Evolutionary conservation across 1,140 invertebrate species (phyloP).

Genomic region (Dinothrombium tinctorium): DNA sequence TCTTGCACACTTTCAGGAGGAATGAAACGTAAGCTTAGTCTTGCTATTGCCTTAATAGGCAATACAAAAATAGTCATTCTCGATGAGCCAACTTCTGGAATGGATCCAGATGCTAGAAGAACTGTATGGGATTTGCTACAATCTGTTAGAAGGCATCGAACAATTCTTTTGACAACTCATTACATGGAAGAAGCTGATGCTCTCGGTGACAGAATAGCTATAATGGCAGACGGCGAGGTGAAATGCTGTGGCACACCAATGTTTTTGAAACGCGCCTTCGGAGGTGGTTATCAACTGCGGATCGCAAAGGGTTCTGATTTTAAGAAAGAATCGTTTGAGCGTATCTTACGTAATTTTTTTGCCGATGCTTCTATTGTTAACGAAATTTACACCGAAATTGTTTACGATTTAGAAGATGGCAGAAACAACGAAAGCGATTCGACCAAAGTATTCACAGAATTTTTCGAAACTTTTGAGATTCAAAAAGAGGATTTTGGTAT

Average conservation of each 20-base stretch:
- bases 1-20: constrained; percentile 55
- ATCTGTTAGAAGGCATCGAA: not conserved
- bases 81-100: constrained; percentile 31
- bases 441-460: constrained; percentile 25
- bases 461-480: constrained; percentile 37
- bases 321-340: not conserved
- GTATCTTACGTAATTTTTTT: constrained; percentile 1
- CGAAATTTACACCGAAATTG: constrained; percentile 24
- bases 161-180: constrained; percentile 8
- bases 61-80: constrained; percentile 28
- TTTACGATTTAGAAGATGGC: constrained; percentile 21
- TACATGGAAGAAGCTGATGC: constrained; percentile 61
- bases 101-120: constrained; percentile 28
- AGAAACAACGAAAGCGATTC: not conserved
- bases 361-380: constrained; percentile 7
- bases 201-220: constrained; percentile 53
- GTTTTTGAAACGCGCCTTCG: constrained; percentile 43
- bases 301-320: not conserved
- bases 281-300: constrained; percentile 27
- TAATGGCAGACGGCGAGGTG: constrained; percentile 65
- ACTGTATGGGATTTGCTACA: constrained; percentile 22
- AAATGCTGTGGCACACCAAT: constrained; percentile 42
- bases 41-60: constrained; percentile 65
- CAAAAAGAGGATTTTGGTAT: constrained; percentile 34
- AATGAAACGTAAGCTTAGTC: constrained; percentile 58